Percentiles rank a stretch among this genome's conserved stretches.
Conservation (phyloP, 2,888 invertebrate species). For the Zaprionus obscuricornis region DNA sequence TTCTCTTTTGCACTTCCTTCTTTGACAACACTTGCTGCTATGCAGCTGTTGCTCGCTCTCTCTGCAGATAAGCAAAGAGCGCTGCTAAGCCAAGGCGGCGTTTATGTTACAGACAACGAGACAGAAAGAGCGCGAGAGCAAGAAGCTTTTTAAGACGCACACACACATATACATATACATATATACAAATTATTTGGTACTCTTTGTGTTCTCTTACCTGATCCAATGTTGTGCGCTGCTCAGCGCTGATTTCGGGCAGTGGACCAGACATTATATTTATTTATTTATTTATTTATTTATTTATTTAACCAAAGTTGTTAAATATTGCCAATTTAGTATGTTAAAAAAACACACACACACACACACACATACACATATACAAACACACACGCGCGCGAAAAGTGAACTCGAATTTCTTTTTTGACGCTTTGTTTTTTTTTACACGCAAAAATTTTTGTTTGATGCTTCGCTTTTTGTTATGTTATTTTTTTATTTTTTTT, state of each 20-base stretch:
- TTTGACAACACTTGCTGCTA: too few species aligned
- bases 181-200: background rate
- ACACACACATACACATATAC: slow-evolving; percentile 11
- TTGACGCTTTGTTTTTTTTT: slow-evolving; percentile 11
- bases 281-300: slow-evolving; percentile 27
- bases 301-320: slow-evolving; percentile 37
- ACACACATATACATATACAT: too few species aligned
- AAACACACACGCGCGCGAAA: background rate
- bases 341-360: slow-evolving; percentile 20
- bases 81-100: too few species aligned
- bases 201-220: slow-evolving; percentile 50
- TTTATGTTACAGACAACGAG: too few species aligned
- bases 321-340: slow-evolving; percentile 49
- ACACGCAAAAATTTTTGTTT: slow-evolving; percentile 32
- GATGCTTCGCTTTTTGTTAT: slow-evolving; percentile 27
- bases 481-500: slow-evolving; percentile 26
- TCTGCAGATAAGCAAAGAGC: too few species aligned
- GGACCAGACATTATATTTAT: slow-evolving; percentile 60
- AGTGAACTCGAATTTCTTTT: slow-evolving; percentile 51
- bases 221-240: slow-evolving; percentile 62
- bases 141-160: too few species aligned
- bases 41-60: too few species aligned
- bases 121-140: too few species aligned
- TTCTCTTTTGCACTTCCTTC: too few species aligned
- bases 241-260: slow-evolving; percentile 65